Conservation (phyloP, 2,113 vertebrate species). For the Heterotis niloticus region DNA sequence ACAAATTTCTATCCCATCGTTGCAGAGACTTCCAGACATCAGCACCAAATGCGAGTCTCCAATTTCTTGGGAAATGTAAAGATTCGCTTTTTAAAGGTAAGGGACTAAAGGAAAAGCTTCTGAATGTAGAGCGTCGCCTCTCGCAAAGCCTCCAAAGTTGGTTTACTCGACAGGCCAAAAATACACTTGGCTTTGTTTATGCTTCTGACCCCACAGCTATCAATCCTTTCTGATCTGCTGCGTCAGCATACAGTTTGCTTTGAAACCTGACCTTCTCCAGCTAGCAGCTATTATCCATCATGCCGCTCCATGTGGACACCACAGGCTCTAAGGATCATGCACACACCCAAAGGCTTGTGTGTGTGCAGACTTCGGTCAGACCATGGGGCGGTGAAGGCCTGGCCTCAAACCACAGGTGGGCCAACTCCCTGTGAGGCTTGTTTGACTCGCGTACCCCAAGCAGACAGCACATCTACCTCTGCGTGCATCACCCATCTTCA, state of each 20-base stretch:
- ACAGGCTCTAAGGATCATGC: too few species aligned
- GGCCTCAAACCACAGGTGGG: too few species aligned
- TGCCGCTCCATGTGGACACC: too few species aligned
- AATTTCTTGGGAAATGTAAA: constrained; percentile 10
- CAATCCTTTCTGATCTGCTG: constrained; percentile 23
- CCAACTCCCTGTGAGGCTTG: too few species aligned
- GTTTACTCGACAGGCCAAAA: constrained; percentile 54
- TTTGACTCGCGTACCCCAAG: too few species aligned
- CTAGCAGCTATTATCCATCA: constrained; percentile 46
- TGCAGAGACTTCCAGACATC: constrained; percentile 20
- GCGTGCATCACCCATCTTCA: too few species aligned
- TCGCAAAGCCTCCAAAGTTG: constrained; percentile 11
- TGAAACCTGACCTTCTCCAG: constrained; percentile 55
- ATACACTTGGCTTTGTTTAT: constrained; percentile 46
- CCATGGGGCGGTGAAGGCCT: too few species aligned
- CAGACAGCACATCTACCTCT: too few species aligned
- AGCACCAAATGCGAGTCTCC: constrained; percentile 28
- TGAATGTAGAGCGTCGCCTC: too few species aligned
- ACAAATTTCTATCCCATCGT: constrained; percentile 36
- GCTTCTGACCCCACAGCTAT: constrained; percentile 44
- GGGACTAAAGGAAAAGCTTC: not conserved
- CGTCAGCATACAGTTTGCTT: constrained; percentile 58
- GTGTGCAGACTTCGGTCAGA: too few species aligned
- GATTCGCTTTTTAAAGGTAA: too few species aligned
- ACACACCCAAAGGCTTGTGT: too few species aligned